These are phyloP conservation scores for Lamprotornis superbus DNA, from an alignment of 2,113 vertebrate species.

Conservation along the genomic window DNA sequence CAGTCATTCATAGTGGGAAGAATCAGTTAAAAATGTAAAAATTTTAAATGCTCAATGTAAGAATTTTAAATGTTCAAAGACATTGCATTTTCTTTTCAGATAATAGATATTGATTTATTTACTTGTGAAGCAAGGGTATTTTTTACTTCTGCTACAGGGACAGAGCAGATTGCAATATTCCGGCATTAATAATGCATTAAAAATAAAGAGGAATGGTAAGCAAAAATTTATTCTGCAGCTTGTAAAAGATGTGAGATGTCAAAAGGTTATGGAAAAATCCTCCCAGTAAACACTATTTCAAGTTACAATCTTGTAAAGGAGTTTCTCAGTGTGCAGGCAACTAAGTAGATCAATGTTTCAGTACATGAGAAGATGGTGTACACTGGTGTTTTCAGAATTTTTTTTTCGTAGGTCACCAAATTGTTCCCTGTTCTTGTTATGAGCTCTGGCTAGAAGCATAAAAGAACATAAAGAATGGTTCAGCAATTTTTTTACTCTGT, in stretches of 20 bases:
- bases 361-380: neutral
- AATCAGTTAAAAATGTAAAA: neutral
- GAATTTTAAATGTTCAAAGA: neutral
- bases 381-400: neutral
- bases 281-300: slow-evolving; percentile 9
- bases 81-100: neutral
- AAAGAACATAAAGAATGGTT: neutral
- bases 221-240: neutral
- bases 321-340: neutral
- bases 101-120: neutral
- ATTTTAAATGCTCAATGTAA: neutral
- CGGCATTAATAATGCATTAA: slow-evolving; percentile 33
- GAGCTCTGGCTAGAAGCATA: neutral
- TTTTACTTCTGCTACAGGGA: neutral
- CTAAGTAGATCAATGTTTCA: neutral
- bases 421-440: neutral
- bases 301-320: neutral
- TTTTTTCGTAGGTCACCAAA: neutral
- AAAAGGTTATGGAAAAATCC: slow-evolving; percentile 25
- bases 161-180: neutral
- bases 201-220: slow-evolving; percentile 29
- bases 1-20: neutral
- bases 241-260: slow-evolving; percentile 23
- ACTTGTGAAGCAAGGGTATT: neutral
- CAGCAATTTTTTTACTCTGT: neutral